Evolutionary conservation across 2,113 vertebrate species (phyloP).

Genomic region (Rhinopomastus cyanomelas): DNA sequence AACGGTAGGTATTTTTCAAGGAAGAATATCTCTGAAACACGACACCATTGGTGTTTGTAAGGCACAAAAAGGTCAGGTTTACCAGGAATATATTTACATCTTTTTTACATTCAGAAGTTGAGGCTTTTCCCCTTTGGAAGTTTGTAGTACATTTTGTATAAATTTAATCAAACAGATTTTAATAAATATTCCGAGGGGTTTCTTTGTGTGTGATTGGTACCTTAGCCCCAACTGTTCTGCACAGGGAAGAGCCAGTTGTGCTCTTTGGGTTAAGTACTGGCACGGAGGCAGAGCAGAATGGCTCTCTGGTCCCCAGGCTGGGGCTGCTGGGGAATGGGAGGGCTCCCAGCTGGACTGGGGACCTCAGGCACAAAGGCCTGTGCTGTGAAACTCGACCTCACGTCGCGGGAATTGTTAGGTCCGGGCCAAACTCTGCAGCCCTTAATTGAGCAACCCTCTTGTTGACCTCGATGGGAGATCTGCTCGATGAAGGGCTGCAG

Average conservation of each 20-base stretch:
- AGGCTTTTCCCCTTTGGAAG: conserved; percentile 1
- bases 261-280: background rate
- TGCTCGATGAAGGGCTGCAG: background rate
- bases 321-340: background rate
- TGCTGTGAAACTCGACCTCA: background rate
- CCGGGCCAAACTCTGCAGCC: background rate
- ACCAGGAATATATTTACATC: conserved; percentile 50
- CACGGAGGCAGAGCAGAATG: background rate
- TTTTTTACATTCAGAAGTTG: conserved; percentile 37
- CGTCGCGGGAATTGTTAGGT: background rate
- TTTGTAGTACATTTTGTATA: conserved; percentile 11
- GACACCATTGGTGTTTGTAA: background rate
- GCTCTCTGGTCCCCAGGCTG: background rate
- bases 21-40: conserved; percentile 43
- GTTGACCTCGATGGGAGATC: background rate
- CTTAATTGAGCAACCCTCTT: background rate
- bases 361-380: background rate
- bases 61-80: background rate
- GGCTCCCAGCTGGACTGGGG: fast-evolving
- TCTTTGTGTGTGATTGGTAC: background rate
- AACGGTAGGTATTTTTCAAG: conserved; percentile 48
- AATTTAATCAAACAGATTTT: background rate
- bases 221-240: background rate
- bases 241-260: background rate
- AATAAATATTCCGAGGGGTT: background rate